Base-by-base conservation (phyloP, 2,797 vertebrate genomes). In the Aldrovandia affinis region DNA sequence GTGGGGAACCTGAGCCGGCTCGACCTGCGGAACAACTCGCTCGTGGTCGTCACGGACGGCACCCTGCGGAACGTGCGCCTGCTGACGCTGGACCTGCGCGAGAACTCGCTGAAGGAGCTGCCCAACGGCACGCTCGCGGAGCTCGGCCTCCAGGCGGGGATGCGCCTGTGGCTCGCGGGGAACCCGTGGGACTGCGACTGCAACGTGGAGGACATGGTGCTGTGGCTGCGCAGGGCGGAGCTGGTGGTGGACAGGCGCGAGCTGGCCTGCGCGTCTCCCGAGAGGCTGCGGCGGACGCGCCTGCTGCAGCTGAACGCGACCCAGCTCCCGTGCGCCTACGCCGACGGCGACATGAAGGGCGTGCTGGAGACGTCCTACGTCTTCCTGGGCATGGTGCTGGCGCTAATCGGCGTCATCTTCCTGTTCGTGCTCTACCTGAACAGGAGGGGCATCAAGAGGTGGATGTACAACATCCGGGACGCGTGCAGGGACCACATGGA, bases 401-500 rank as follows among this genome's bases (percentile, higher is more conserved):
- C 98, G 57, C 95, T 99, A 79, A 99, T 99, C 0, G 98, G 98
- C 7, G 96, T 99, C 78, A 98, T 99, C 89, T 99, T 99, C 91
- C 95, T 99, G 84, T 94, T 99, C 81, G 98, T 99, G 90, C 97
- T 99, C 87, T 99, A 99, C 93, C 94, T 99, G 90, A 99, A 99
- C 95, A 95, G 98, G 84, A 99, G 98, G 90, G 98, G 98, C 83
- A 99, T 99, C 92, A 99, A 99, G 93, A 97, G 96, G 88, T 99
- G 98, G 98, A 97, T 99, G 61, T 96, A 98, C 90, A 99, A 99
- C 93, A 97, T 99, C 91, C 94, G 98, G 91, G 98, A 99, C 63
- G 98, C 98, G 80, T 99, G 98, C 92, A 96, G 98, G 92, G 98
- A 99, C 95, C 98, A 99, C 92, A 98, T 99, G 98, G 98, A 99